Evolutionary conservation across 1,140 invertebrate genomes (phyloP), one percentile per base, ranked within the genome.

Genomic region (Riptortus pedestris): DNA sequence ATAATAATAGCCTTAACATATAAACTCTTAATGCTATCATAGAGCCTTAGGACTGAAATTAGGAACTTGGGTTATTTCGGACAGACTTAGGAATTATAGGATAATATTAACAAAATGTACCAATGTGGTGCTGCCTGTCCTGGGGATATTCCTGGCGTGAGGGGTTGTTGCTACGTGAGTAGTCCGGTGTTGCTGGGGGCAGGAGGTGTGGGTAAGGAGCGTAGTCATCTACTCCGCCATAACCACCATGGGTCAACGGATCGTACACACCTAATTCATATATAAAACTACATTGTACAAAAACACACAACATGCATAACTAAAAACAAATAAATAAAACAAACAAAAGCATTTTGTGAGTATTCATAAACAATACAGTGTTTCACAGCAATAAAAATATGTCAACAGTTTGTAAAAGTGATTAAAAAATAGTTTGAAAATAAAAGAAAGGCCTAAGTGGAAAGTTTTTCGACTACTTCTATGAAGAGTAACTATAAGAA

Each of bases 171-270:
- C 82, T 85, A 11, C 65, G 62, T 66, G 79, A 77, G 71, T 87
- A 87, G 74, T 88, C 84, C 0, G 68, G 72, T 27, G 66, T 68
- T 33, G 64, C 69, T 0, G 70, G 69, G 12, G 70, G 75, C 72
- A 68, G 76, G 74, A 67, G 85, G 76, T 87, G 86, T 67, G 86
- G 86, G 76, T 91, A 90, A 33, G 87, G 81, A 14, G 87, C 87
- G 72, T 92, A 93, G 77, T 92, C 90, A 71, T 91, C 88, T 62
- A 89, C 83, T 26, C 85, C 83, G 31, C 85, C 86, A 73, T 91
- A 90, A 60, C 86, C 87, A 60, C 86, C 86, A 72, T 90, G 87
- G 29, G 83, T 80, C 29, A 87, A 79, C 5, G 84, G 84, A 76
- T 91, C 88, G 74, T 90, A 90, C 38, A 83, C 85, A 62, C 68